phyloP scores from a whole-genome alignment of 2,113 vertebrate species.

The Spizaetus ornatus region DNA sequence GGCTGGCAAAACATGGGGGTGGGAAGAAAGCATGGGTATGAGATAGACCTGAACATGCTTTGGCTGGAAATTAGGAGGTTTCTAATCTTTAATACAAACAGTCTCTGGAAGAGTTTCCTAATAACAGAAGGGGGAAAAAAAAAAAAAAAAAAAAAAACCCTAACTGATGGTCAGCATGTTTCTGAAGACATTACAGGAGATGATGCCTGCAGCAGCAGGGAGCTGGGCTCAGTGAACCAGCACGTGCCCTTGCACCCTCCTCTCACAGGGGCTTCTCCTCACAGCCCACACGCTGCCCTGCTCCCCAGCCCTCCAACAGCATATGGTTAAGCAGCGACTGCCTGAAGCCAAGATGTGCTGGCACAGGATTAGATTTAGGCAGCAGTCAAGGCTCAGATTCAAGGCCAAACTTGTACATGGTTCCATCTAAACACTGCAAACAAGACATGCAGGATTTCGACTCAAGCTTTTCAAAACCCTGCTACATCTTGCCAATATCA shows the following conservation, averaged over 20 bases:
- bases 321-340: rapidly evolving
- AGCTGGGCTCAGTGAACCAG: neutral
- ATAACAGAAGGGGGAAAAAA: neutral
- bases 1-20: neutral
- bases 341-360: neutral
- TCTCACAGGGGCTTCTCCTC: neutral
- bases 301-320: neutral
- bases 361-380: neutral
- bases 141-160: too few relatives aligned
- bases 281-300: rapidly evolving
- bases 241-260: rapidly evolving
- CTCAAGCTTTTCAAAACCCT: neutral
- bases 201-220: neutral
- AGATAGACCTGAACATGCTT: neutral
- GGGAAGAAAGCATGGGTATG: neutral
- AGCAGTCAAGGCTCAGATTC: neutral
- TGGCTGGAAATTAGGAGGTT: neutral
- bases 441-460: neutral
- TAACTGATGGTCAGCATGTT: rapidly evolving
- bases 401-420: neutral
- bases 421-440: neutral
- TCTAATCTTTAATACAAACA: neutral
- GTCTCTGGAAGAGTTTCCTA: neutral
- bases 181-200: rapidly evolving
- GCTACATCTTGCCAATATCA: neutral